Conservation (phyloP, 2,113 vertebrate genomes). For the Willisornis vidua region DNA sequence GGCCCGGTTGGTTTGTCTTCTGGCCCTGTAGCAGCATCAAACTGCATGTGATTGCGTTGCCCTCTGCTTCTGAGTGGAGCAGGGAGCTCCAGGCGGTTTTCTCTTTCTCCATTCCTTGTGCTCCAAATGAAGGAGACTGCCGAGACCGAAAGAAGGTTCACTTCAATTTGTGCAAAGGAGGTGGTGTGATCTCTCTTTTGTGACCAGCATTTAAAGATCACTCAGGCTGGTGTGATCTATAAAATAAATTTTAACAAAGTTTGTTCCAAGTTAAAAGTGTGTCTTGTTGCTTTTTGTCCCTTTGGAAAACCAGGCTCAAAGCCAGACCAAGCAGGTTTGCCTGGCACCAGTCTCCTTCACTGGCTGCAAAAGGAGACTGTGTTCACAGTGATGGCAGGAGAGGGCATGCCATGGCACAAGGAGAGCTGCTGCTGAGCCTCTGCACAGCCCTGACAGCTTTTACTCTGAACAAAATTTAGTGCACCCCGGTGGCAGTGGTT, state of each 20-base stretch:
- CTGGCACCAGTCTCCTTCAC: neutral
- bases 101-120: constrained; percentile 52
- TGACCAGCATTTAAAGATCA: constrained; percentile 68
- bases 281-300: neutral
- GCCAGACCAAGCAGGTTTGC: neutral
- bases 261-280: constrained; percentile 57
- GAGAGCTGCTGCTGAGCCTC: neutral
- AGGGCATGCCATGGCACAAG: accelerated
- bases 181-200: constrained; percentile 56
- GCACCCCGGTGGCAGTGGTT: accelerated
- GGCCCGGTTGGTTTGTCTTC: neutral
- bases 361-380: accelerated
- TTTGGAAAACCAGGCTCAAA: neutral
- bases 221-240: constrained; percentile 69
- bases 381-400: accelerated
- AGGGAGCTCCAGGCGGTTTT: constrained; percentile 2
- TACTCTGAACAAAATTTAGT: neutral
- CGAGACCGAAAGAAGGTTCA: constrained; percentile 30
- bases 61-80: constrained; percentile 12
- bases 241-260: constrained; percentile 72
- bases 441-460: neutral
- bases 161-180: constrained; percentile 29
- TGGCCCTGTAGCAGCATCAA: constrained; percentile 19
- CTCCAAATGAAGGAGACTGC: constrained; percentile 48
- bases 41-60: constrained; percentile 33